Evolutionary conservation across 2,888 invertebrate species (phyloP).

Genomic region (Tipula vernalis): DNA sequence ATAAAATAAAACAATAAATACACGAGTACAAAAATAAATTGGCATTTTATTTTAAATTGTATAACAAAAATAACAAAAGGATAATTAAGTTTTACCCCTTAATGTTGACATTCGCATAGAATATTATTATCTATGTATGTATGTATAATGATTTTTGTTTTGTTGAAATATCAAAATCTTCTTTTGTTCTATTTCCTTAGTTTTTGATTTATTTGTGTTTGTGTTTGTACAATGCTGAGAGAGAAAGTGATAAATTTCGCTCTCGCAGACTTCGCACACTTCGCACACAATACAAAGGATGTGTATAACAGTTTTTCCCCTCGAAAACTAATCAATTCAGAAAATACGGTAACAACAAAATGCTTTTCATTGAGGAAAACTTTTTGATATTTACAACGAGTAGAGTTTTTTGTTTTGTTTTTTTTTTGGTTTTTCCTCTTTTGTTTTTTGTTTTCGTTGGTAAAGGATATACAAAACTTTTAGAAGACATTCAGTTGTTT

Average conservation of each 20-base stretch:
- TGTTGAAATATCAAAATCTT: background rate
- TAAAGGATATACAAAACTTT: background rate
- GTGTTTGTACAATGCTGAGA: background rate
- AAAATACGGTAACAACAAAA: background rate
- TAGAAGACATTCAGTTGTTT: background rate
- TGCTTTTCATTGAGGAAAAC: background rate
- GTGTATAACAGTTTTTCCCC: background rate
- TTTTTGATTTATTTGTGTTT: background rate
- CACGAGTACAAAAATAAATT: background rate
- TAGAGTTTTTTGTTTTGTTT: background rate
- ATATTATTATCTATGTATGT: background rate
- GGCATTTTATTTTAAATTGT: background rate
- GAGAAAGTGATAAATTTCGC: background rate
- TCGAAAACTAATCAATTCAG: background rate
- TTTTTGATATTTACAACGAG: background rate
- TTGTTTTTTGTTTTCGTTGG: background rate
- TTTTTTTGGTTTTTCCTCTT: background rate
- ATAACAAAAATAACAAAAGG: background rate
- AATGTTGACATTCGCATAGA: background rate
- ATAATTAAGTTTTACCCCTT: background rate
- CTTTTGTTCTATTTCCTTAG: background rate
- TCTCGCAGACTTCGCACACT: background rate
- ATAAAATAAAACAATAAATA: background rate
- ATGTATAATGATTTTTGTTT: too few species aligned
- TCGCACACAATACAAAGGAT: background rate